These are phyloP conservation scores for Stegostoma tigrinum DNA, from an alignment of 2,113 vertebrate genomes.

Conservation along the genomic window DNA sequence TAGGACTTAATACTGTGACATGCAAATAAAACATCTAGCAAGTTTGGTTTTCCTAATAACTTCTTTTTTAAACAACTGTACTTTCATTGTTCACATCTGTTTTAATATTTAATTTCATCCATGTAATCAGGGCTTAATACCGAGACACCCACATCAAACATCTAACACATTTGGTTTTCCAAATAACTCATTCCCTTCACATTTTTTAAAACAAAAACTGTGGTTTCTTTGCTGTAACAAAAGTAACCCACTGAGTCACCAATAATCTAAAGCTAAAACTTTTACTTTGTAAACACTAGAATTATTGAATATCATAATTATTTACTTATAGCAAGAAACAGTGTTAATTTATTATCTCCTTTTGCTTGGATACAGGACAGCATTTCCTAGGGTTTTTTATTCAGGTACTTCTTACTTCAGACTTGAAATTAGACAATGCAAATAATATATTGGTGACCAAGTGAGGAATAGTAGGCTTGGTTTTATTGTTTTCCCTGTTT, in stretches of 20 bases:
- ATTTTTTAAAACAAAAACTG: not conserved
- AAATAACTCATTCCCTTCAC: not conserved
- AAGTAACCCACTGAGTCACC: not conserved
- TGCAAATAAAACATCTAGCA: not conserved
- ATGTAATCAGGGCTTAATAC: not conserved
- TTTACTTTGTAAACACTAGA: not conserved
- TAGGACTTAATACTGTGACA: not conserved
- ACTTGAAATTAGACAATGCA: not conserved
- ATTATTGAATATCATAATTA: not conserved
- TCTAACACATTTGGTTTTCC: not conserved
- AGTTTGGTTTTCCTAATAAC: not conserved
- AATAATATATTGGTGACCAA: not conserved
- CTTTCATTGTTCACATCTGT: conserved; percentile 3
- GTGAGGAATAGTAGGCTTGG: too few relatives aligned
- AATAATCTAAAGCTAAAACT: not conserved
- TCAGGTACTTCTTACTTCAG: not conserved
- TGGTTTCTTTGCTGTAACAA: not conserved
- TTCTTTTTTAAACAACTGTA: not conserved
- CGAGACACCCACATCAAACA: not conserved
- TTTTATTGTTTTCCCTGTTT: too few relatives aligned
- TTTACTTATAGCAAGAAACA: too few relatives aligned
- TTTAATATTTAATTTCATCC: not conserved
- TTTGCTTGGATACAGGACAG: not conserved
- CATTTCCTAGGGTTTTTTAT: not conserved
- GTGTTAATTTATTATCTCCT: not conserved